These are phyloP conservation scores for Dipus sagitta DNA, from an alignment of 2,797 vertebrate genomes.

Conservation along the genomic window DNA sequence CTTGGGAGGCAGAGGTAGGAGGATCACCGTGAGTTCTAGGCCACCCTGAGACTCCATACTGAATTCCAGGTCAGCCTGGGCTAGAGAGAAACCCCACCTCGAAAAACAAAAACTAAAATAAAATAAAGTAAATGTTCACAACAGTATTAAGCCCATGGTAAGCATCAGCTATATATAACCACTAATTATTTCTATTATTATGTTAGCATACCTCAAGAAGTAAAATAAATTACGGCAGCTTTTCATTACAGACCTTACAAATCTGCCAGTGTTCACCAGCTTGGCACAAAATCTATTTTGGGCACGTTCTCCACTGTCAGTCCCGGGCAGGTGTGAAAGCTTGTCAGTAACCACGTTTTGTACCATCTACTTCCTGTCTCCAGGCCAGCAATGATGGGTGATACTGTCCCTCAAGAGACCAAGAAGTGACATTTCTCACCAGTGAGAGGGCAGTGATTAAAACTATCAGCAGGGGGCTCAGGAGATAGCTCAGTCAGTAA, in stretches of 20 bases:
- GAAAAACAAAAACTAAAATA: too few species aligned
- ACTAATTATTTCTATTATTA: too few species aligned
- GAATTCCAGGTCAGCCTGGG: too few species aligned
- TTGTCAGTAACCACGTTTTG: not conserved
- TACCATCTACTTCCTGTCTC: not conserved
- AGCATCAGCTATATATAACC: too few species aligned
- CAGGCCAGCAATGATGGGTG: not conserved
- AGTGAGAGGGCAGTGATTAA: not conserved
- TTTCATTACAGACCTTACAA: not conserved
- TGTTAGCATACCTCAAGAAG: not conserved
- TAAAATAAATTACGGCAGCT: not conserved
- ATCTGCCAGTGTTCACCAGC: not conserved
- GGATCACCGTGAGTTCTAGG: too few species aligned
- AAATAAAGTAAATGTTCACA: too few species aligned
- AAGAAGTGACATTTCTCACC: slow-evolving; percentile 22
- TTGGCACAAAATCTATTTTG: not conserved
- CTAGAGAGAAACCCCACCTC: too few species aligned
- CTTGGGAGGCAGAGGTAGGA: too few species aligned
- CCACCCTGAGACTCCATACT: too few species aligned
- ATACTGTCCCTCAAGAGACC: not conserved
- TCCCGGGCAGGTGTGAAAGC: not conserved
- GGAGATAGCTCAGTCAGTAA: too few species aligned
- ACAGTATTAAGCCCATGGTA: too few species aligned
- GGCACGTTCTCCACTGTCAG: not conserved
- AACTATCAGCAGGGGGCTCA: not conserved